Base-by-base conservation (phyloP, 1,140 invertebrate genomes). In the Magallana angulata region DNA sequence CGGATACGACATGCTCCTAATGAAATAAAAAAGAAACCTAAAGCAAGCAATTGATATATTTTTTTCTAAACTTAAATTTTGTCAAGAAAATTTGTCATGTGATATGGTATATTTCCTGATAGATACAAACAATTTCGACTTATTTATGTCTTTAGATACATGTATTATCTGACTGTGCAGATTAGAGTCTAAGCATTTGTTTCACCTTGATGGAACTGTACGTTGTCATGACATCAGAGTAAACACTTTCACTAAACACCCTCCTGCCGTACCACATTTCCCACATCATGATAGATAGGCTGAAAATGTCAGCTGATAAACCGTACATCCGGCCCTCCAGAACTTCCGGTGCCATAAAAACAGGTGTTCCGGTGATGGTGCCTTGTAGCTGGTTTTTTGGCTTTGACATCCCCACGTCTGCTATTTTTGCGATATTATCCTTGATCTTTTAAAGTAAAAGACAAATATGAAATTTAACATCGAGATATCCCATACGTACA, bases 371-470 rank as follows among this genome's bases (percentile, higher is more conserved):
- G 9, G 81, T 84, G 12, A 89, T 83, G 16, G 90, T 90, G 8
- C 91, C 91, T 12, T 89, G 62, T 5, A 91, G 88, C 0, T 87
- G 56, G 6, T 80, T 30, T 24, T 59, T 86, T 11, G 64, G 64
- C 81, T 90, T 91, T 3, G 90, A 59, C 9, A 90, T 64, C 0
- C 91, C 91, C 7, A 91, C 64, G 83, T 91, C 91, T 36, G 86
- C 88, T 12, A 91, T 86, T 57, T 91, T 91, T 16, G 90, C 82
- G 1, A n/a, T 57, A 36, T 86, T 86, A 3, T 89, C 57, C 76
- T 90, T 89, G 7, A 91, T 58, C 91, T 91, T 56, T n/a, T 87
- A 88, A 86, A 85, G 36, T 48, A 48, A 48, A 48, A 48, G 0
- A 48, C 36, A 48, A 48, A 48, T 4, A 48, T 48, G 36, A 48